Evolutionary conservation across 2,797 vertebrate genomes (phyloP).

Genomic region (Acrossocheilus wenchowensis): DNA sequence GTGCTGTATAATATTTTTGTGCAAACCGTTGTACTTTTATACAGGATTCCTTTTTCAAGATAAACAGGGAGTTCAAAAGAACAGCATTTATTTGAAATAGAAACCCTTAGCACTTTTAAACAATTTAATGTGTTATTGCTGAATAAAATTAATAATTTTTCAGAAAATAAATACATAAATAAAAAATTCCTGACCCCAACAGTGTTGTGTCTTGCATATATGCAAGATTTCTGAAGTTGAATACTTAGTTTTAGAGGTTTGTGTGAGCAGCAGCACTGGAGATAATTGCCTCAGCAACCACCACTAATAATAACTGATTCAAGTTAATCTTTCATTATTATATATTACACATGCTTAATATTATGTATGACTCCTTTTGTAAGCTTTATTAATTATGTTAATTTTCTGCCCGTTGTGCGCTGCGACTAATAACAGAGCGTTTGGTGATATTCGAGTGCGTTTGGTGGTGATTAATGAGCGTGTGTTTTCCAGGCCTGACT

Average conservation of each 20-base stretch:
- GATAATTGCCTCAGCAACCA: not conserved
- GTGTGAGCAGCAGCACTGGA: not conserved
- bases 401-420: not conserved
- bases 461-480: conserved; percentile 24
- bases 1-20: not conserved
- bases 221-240: not conserved
- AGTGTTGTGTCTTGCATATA: too few species aligned
- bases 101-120: not conserved
- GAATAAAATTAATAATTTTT: too few species aligned
- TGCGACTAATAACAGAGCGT: not conserved
- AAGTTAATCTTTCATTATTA: not conserved
- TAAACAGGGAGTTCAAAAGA: not conserved
- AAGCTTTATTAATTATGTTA: conserved; percentile 10
- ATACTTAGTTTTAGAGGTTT: not conserved
- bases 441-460: not conserved
- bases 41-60: too few species aligned
- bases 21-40: not conserved
- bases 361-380: not conserved
- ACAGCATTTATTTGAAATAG: not conserved
- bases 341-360: not conserved
- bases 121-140: not conserved
- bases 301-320: not conserved
- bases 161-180: not conserved
- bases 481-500: conserved; percentile 85
- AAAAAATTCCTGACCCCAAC: not conserved